These are phyloP conservation scores for Rhinogobio ventralis DNA, from an alignment of 2,797 vertebrate genomes.

Conservation along the genomic window DNA sequence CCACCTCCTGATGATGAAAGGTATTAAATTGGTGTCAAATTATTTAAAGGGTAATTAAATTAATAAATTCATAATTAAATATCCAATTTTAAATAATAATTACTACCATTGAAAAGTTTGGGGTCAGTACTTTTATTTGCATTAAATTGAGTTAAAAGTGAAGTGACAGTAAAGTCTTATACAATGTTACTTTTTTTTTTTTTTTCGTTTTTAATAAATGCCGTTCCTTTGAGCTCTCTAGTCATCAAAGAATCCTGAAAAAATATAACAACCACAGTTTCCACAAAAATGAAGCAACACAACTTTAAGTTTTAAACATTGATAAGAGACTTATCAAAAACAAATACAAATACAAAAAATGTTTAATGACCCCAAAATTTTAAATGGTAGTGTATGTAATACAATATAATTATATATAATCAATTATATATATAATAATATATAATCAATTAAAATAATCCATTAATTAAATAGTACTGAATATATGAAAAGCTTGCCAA, in stretches of 20 bases:
- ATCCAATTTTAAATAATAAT: background rate
- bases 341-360: too few relatives aligned
- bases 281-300: too few relatives aligned
- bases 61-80: background rate
- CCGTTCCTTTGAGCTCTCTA: background rate
- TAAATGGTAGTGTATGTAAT: background rate
- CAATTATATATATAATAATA: too few relatives aligned
- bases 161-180: background rate
- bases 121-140: background rate
- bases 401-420: background rate
- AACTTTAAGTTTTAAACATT: too few relatives aligned
- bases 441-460: background rate
- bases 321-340: too few relatives aligned
- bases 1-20: constrained; percentile 73
- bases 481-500: background rate
- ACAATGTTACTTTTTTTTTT: too few relatives aligned
- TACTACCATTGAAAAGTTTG: background rate
- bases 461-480: background rate
- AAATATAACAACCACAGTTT: too few relatives aligned
- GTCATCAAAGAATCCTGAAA: background rate
- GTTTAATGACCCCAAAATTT: background rate
- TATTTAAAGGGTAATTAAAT: background rate
- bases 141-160: background rate
- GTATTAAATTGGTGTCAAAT: background rate
- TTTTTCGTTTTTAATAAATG: too few relatives aligned